Base-by-base conservation (phyloP, 37 sponge, comb jelly and placozoan genomes). In the Aplysina aerophoba region DNA sequence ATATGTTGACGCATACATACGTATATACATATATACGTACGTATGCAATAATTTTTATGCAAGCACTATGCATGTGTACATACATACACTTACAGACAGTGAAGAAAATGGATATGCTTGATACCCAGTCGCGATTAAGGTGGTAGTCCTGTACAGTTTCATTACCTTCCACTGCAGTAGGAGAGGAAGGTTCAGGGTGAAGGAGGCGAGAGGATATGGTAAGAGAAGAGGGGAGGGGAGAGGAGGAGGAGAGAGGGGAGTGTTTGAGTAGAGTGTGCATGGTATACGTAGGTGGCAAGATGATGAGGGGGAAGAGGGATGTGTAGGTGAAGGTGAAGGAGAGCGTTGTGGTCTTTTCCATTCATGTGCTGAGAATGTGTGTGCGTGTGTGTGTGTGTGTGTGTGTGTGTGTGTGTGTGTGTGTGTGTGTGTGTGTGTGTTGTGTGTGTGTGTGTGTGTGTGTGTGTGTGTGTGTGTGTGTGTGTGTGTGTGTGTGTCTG, bases 381-480 rank as follows among this genome's bases (percentile, higher is more conserved):
- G 59, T 57, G 17, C 59, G 17, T 57, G 15, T 17, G 17, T 17
- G 15, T 20, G 17, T 57, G 59, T 57, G 17, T 17, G 17, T 57
- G 17, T 17, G 17, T 57, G 15, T 17, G 17, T 57, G 17, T 65
- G 66, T 65, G 22, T 65, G n/a, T n/a, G n/a, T 20, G 17, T 20
- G 59, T 20, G 17, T 17, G 17, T 20, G 59, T 57, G 59, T 57
- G 17, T 17, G 17, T 57, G 15, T 17, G 17, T 17, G 15, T 20
- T n/a, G n/a, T n/a, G n/a, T n/a, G 50, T 44, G 50, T 44, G 50
- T 8, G 50, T 44, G 50, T 44, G 28, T 8, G 11, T 63, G 65
- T 63, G 65, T 8, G 54, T 78, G 53, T 39, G 79, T 78, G 79
- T 39, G 79, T 78, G 27, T 78, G 55, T 54, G 22, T 78, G 27